A percentile compares a stretch with the other conserved stretches of the same genome.
Evolutionary conservation across 1,140 invertebrate genomes (phyloP).

Genomic region (Neomicropteryx cornuta): DNA sequence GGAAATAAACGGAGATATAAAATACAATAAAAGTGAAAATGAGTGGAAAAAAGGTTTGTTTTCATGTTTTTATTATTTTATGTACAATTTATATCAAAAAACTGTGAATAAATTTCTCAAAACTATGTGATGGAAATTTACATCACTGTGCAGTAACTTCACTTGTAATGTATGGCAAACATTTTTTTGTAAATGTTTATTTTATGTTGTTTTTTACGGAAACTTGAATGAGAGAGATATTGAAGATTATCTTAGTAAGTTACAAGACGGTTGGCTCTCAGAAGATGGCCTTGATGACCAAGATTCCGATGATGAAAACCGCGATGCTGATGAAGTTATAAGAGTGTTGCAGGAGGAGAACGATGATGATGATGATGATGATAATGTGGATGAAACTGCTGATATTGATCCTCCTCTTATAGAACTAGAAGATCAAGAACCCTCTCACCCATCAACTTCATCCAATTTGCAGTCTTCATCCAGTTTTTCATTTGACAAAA

Average conservation of each 20-base stretch:
- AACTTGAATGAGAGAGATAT: conserved; percentile 19
- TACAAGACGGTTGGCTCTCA: conserved; percentile 20
- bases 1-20: conserved; percentile 17
- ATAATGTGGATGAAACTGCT: conserved; percentile 17
- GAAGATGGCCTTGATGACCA: conserved; percentile 19
- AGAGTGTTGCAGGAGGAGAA: conserved; percentile 17
- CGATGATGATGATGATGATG: conserved; percentile 17
- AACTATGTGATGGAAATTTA: conserved; percentile 22
- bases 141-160: conserved; percentile 17
- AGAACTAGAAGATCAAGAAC: conserved; percentile 19
- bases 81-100: conserved; percentile 19
- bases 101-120: conserved; percentile 20
- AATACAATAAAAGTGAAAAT: conserved; percentile 16
- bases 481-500: conserved; percentile 19
- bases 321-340: conserved; percentile 19
- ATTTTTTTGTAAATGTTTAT: conserved; percentile 19
- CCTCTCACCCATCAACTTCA: conserved; percentile 15
- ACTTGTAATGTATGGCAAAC: conserved; percentile 17
- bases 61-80: conserved; percentile 17
- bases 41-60: conserved; percentile 19
- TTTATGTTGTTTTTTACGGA: conserved; percentile 19
- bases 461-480: conserved; percentile 15
- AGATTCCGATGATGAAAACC: conserved; percentile 20
- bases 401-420: conserved; percentile 22
- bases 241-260: conserved; percentile 19